A percentile compares a stretch with the other conserved stretches of the same genome.
Evolutionary conservation across 2,113 vertebrate genomes (phyloP).

Genomic region (Tautogolabrus adspersus): DNA sequence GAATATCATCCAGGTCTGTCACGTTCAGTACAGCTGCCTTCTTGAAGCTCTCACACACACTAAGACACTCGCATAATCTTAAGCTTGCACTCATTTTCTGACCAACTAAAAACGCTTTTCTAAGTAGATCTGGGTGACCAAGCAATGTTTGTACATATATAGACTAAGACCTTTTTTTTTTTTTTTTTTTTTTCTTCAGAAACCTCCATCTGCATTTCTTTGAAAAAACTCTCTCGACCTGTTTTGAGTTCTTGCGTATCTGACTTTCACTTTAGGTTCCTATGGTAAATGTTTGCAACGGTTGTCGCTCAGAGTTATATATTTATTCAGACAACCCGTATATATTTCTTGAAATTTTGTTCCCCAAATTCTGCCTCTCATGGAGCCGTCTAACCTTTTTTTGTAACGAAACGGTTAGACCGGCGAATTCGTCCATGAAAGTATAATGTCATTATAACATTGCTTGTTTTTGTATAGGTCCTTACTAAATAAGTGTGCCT

Average conservation of each 20-base stretch:
- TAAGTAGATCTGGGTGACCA: slow-evolving; percentile 83
- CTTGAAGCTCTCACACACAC: slow-evolving; percentile 67
- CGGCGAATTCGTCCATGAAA: slow-evolving; percentile 66
- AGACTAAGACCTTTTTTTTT: slow-evolving; percentile 62
- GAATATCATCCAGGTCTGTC: slow-evolving; percentile 76
- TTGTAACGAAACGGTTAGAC: slow-evolving; percentile 45
- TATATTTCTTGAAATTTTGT: slow-evolving; percentile 77
- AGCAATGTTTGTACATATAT: slow-evolving; percentile 85
- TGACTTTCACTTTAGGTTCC: slow-evolving; percentile 77
- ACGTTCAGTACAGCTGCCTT: slow-evolving; percentile 67
- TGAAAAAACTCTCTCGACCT: slow-evolving; percentile 63
- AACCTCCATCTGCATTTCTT: slow-evolving; percentile 79
- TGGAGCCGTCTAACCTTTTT: slow-evolving; percentile 67
- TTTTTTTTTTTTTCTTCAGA: slow-evolving; percentile 47
- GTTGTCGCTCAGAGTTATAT: slow-evolving; percentile 83
- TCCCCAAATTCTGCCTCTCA: slow-evolving; percentile 78
- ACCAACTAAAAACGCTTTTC: slow-evolving; percentile 82
- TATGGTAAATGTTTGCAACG: slow-evolving; percentile 78
- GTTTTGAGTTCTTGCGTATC: slow-evolving; percentile 76
- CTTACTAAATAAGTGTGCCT: slow-evolving; percentile 83
- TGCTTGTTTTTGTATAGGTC: slow-evolving; percentile 82
- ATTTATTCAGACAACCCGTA: slow-evolving; percentile 81
- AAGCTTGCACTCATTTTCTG: slow-evolving; percentile 85
- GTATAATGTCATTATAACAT: slow-evolving; percentile 65
- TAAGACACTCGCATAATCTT: slow-evolving; percentile 68